Evolutionary conservation across 2,113 vertebrate species (phyloP), one percentile per base, ranked within the genome.

Genomic region (Sula dactylatra): DNA sequence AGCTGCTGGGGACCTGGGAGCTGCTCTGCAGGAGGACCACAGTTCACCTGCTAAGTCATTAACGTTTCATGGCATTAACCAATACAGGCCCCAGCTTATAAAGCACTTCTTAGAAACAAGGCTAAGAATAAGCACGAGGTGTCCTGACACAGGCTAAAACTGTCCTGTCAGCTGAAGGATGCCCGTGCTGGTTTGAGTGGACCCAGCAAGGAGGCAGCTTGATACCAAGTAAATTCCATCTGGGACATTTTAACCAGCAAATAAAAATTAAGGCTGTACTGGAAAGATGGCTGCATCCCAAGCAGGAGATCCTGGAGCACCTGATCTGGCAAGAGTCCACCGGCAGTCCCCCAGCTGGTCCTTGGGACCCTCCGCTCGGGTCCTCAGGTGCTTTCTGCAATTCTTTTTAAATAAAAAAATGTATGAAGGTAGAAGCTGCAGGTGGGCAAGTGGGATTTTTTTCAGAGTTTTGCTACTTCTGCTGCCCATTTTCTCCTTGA

Each of bases 41-140:
- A 40, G 80, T 61, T 96, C 91, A 91, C 62, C 82, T 56, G 64
- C 82, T 44, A 86, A 77, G 89, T 70, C 93, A 67, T 96, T 93
- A 95, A 92, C 78, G 91, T 96, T 91, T 84, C 72, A 96, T 71
- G 86, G 69, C 77, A 64, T 91, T 81, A 94, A 84, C 69, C 77
- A 94, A 80, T 59, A 72, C 16, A 2, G 66, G 50, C 93, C 95
- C 52, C 83, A 88, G 91, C 77, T 81, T 78, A 27, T 38, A 58
- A 66, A 74, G 71, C 64, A 18, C 80, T 91, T 90, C 82, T 88
- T 84, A 83, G 95, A 93, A 89, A 47, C 65, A 16, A 31, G 61
- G 73, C 89, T 94, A 91, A 94, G 81, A 84, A 90, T 40, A 93
- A 84, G 42, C 83, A 80, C 4, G 25, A 88, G 56, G 32, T 44